Conservation (phyloP, 2,113 vertebrate species). For the Erythrocercus mccallii region DNA sequence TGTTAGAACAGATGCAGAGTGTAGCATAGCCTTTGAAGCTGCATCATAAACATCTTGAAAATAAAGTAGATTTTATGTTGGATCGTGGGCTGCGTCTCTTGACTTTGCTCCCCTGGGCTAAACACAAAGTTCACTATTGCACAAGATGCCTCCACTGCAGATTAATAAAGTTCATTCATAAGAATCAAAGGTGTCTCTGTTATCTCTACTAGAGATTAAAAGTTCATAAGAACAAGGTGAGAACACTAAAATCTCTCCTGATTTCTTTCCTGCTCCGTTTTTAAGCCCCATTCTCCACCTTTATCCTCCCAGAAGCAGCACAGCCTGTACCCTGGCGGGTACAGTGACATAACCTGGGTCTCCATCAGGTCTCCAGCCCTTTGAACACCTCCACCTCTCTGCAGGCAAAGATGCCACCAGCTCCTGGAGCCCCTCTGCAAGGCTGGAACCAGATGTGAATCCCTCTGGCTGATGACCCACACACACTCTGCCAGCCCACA, state of each 20-base stretch:
- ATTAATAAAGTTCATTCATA: not conserved
- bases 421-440: not conserved
- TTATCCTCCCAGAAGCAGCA: not conserved
- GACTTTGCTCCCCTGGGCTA: not conserved
- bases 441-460: not conserved
- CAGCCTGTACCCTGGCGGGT: accelerated
- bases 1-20: not conserved
- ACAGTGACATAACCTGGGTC: not conserved
- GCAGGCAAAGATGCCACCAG: not conserved
- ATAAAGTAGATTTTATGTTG: not conserved
- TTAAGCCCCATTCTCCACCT: accelerated
- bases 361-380: not conserved
- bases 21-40: not conserved
- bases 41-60: not conserved
- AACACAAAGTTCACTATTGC: not conserved
- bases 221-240: not conserved
- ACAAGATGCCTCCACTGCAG: not conserved
- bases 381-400: not conserved
- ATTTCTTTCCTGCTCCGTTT: not conserved
- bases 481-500: too few relatives aligned
- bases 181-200: not conserved
- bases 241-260: not conserved
- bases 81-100: not conserved
- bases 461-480: not conserved
- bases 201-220: not conserved